Evolutionary conservation across 2,113 vertebrate genomes (phyloP).

Genomic region (Paraplagusia blochii): DNA sequence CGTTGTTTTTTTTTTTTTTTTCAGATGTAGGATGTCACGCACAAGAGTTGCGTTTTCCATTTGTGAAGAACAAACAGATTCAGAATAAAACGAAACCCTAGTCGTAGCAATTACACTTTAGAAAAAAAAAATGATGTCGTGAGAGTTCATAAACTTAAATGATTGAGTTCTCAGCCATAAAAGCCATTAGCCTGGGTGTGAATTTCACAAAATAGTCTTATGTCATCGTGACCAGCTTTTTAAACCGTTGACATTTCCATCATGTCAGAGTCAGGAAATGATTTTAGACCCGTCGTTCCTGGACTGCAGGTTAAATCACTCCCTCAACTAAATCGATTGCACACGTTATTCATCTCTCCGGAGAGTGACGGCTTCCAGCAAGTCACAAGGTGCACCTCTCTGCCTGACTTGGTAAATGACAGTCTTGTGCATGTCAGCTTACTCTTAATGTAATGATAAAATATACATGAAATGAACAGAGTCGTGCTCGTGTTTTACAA

Average conservation of each 20-base stretch:
- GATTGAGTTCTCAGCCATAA: too few species aligned
- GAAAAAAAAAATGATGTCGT: too few species aligned
- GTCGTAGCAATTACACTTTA: too few species aligned
- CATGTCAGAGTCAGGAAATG: constrained; percentile 10
- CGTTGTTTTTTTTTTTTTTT: too few species aligned
- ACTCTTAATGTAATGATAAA: constrained; percentile 28
- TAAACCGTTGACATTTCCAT: constrained; percentile 20
- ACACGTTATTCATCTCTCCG: background rate
- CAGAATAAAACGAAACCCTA: too few species aligned
- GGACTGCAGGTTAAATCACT: constrained; percentile 14
- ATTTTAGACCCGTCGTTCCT: background rate
- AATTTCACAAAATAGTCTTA: background rate
- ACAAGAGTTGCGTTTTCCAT: too few species aligned
- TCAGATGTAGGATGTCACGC: too few species aligned
- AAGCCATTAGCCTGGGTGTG: background rate
- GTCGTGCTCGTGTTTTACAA: constrained; percentile 21
- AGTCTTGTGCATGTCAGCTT: constrained; percentile 23
- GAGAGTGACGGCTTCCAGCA: constrained; percentile 22
- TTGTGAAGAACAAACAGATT: too few species aligned
- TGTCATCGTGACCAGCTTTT: background rate
- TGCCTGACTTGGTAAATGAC: constrained; percentile 12
- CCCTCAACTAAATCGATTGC: constrained; percentile 10
- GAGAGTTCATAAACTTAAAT: too few species aligned
- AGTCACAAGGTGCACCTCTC: constrained; percentile 24
- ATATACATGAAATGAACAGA: constrained; percentile 29